Evolutionary conservation across 2,797 vertebrate species (phyloP), one percentile per base, ranked within the genome.

Genomic region (Sphaeramia orbicularis): DNA sequence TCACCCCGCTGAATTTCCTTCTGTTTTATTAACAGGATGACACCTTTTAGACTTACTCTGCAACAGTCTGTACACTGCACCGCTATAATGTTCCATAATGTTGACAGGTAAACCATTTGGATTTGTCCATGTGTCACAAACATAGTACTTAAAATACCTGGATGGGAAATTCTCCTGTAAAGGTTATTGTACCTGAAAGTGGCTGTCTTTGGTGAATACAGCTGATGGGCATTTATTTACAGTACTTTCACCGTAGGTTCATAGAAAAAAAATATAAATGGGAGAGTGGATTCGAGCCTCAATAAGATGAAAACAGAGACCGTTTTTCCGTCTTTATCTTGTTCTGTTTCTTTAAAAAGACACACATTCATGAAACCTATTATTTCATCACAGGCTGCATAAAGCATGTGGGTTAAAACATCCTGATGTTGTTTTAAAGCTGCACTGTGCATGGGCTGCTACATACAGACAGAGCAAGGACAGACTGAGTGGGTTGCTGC

Each of bases 401-500:
- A 11, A 36, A 27, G 19, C 32, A 9, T 49, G 16, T 10, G 12
- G 8, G 35, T 48, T 57, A 19, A 56, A 65, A 36, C n/a, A 1
- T 70, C 4, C 40, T 50, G 21, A 21, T 61, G 52, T 16, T 57
- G 36, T 43, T 24, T 19, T 71, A 41, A 68, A 44, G 11, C 21
- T 18, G 18, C 24, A 49, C 16, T 41, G 32, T 13, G 13, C 2
- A 8, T 42, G 11, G 9, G 38, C 16, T 32, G 43, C 44, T 35
- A 21, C 13, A 18, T 9, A 11, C 10, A 24, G 47, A 32, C 32
- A 7, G 30, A 32, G 30, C 8, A 32, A 71, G 44, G 48, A 40
- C 37, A 27, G 27, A 61, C 6, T 27, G 24, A n/a, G n/a, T n/a
- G n/a, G n/a, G 5, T 6, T 32, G 30, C 2, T 9, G 8, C 30